phyloP scores from a whole-genome alignment of 2,797 vertebrate genomes.

The Brachyalestes nurse region DNA sequence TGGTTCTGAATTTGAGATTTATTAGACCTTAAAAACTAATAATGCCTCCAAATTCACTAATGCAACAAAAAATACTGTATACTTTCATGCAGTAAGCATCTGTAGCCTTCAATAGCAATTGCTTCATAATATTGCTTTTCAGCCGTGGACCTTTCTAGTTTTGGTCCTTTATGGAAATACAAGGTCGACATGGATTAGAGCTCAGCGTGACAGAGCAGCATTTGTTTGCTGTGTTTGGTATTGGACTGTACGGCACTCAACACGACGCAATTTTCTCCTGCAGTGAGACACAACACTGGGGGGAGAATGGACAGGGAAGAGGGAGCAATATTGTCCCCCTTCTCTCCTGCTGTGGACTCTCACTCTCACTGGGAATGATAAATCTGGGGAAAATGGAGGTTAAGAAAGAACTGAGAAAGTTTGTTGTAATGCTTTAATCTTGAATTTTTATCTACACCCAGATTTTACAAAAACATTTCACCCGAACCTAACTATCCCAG shows the following conservation, averaged over 20 bases:
- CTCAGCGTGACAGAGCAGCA: conserved; percentile 8
- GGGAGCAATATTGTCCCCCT: not conserved
- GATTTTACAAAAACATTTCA: not conserved
- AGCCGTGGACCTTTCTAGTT: not conserved
- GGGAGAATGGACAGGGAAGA: not conserved
- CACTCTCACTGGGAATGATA: conserved; percentile 30
- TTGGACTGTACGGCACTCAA: conserved; percentile 17
- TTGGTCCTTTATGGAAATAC: not conserved
- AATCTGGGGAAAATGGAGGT: conserved; percentile 34
- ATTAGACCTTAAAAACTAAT: not conserved
- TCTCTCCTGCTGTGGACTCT: conserved; percentile 33
- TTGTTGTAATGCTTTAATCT: not conserved
- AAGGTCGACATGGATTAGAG: conserved; percentile 28
- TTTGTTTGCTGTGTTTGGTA: conserved; percentile 8
- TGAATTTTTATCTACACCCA: not conserved
- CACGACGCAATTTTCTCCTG: not conserved
- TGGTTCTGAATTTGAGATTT: not conserved
- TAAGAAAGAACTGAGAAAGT: not conserved
- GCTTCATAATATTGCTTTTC: conserved; percentile 2
- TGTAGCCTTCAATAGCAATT: not conserved
- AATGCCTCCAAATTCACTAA: not conserved
- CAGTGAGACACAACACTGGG: not conserved
- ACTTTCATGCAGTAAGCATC: not conserved
- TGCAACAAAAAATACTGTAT: not conserved
- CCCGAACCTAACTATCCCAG: not conserved